Percentiles rank a stretch among this genome's conserved stretches.
Evolutionary conservation across 1,140 invertebrate genomes (phyloP).

Genomic region (Alviniconcha marisindica): DNA sequence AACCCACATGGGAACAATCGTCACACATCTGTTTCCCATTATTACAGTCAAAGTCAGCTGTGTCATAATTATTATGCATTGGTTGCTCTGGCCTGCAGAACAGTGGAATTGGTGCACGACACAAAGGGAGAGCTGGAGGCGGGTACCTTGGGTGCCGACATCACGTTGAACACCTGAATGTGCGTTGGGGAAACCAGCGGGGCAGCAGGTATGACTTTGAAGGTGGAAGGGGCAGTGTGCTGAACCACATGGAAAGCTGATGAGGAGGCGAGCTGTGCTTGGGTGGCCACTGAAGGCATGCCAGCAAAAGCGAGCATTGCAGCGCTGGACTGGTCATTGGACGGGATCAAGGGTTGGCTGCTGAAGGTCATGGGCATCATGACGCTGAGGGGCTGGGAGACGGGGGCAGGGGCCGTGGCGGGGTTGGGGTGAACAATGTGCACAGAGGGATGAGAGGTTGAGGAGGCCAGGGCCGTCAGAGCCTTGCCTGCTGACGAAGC

Average conservation of each 20-base stretch:
- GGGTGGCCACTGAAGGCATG: slow-evolving; percentile 8
- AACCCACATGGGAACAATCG: too few species aligned
- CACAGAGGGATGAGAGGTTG: slow-evolving; percentile 27
- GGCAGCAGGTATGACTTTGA: slow-evolving; percentile 24
- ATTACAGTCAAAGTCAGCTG: too few species aligned
- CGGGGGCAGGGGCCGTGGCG: slow-evolving; percentile 43
- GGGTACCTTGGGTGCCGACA: neutral
- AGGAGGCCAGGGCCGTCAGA: neutral
- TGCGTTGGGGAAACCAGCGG: slow-evolving; percentile 18
- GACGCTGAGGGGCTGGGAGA: slow-evolving; percentile 53
- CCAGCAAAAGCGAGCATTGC: slow-evolving; percentile 48
- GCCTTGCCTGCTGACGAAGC: slow-evolving; percentile 1
- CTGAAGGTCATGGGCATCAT: slow-evolving; percentile 62
- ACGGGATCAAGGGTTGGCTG: slow-evolving; percentile 51
- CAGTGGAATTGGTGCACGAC: slow-evolving; percentile 12
- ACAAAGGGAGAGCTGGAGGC: neutral
- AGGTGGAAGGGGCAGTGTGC: slow-evolving; percentile 16
- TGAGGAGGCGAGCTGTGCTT: slow-evolving; percentile 8
- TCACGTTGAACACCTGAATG: slow-evolving; percentile 25
- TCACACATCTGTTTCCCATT: too few species aligned
- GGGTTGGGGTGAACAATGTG: slow-evolving; percentile 52
- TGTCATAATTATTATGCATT: too few species aligned
- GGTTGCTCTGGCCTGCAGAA: slow-evolving; percentile 25
- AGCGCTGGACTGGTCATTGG: slow-evolving; percentile 38
- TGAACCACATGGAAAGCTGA: slow-evolving; percentile 32